Percentiles rank a stretch among this genome's conserved stretches.
phyloP scores from a whole-genome alignment of 2,113 vertebrate genomes.

The Campylomormyrus tamandua region DNA sequence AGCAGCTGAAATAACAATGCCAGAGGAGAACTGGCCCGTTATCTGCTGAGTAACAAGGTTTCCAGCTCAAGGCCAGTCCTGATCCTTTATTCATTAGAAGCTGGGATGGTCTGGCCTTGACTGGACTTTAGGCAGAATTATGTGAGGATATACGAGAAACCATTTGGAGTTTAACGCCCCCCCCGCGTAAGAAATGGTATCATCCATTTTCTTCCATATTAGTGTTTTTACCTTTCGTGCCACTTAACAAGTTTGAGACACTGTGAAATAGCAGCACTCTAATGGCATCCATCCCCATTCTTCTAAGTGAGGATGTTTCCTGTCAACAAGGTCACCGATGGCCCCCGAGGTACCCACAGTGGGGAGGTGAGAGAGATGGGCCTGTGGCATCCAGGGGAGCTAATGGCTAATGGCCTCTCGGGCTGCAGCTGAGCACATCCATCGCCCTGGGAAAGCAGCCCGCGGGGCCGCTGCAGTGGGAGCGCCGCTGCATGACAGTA shows the following conservation, averaged over 20 bases:
- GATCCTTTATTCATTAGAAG: background rate
- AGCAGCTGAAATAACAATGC: background rate
- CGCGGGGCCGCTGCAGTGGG: background rate
- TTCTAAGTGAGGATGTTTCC: background rate
- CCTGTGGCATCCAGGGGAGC: background rate
- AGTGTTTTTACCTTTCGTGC: background rate
- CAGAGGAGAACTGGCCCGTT: background rate
- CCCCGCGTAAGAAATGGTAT: background rate
- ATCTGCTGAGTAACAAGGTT: background rate
- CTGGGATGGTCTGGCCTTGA: background rate
- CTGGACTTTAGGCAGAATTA: background rate
- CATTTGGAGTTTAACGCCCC: background rate
- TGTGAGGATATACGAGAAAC: background rate
- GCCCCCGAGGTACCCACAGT: background rate
- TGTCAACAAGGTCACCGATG: conserved; percentile 6
- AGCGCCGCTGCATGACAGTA: background rate
- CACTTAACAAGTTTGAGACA: background rate
- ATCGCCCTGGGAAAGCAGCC: background rate
- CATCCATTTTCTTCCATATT: background rate
- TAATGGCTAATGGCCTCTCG: background rate
- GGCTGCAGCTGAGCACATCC: background rate
- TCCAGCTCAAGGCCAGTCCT: background rate
- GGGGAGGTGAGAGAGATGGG: background rate
- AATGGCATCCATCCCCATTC: background rate
- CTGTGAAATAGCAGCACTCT: background rate